A percentile compares a stretch with the other conserved stretches of the same genome.
Conservation (phyloP, 2,113 vertebrate genomes). For the Mirza zaza region DNA sequence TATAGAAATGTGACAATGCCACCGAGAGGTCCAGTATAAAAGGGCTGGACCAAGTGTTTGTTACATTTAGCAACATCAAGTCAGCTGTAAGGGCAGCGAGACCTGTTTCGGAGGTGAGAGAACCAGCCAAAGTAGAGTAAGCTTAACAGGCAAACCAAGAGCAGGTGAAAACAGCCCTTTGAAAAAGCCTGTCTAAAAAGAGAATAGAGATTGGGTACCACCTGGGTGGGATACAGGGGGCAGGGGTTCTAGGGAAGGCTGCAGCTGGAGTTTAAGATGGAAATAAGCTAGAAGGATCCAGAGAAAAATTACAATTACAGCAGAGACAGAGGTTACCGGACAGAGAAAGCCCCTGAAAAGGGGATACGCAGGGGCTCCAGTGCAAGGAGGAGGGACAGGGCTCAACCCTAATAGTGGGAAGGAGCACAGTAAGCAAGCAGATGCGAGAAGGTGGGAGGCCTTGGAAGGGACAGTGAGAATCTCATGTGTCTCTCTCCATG, state of each 20-base stretch:
- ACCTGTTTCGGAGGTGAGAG: background rate
- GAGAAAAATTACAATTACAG: background rate
- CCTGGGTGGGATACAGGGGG: background rate
- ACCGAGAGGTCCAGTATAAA: background rate
- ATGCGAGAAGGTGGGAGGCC: background rate
- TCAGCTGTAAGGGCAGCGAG: background rate
- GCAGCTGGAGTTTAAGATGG: background rate
- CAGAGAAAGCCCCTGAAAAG: background rate
- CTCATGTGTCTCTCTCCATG: background rate
- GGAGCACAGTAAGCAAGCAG: background rate
- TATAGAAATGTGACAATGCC: background rate
- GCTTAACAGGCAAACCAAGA: background rate
- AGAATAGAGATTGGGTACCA: background rate
- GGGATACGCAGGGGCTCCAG: background rate
- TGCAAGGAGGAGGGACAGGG: background rate
- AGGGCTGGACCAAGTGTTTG: background rate
- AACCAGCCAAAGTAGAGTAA: background rate
- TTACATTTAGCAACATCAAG: background rate
- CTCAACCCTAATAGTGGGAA: background rate
- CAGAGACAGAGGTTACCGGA: background rate
- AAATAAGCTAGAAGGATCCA: background rate
- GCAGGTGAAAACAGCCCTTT: background rate
- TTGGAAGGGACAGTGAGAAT: background rate
- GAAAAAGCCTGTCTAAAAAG: background rate
- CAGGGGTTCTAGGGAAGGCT: background rate